Conservation (phyloP, 2,888 invertebrate species). For the Eudasyphora cyanicolor region DNA sequence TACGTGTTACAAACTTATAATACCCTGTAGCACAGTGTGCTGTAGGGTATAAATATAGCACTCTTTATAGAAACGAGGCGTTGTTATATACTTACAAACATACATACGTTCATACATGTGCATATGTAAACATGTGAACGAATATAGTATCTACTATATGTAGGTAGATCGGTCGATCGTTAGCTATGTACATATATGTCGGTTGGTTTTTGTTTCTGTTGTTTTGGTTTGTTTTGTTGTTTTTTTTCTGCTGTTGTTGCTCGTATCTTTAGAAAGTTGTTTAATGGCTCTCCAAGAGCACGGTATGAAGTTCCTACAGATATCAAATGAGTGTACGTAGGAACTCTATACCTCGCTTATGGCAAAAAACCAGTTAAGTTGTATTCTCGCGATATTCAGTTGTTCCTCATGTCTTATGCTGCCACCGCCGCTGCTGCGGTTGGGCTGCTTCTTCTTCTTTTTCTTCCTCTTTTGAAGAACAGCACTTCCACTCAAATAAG, state of each 20-base stretch:
- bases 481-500: constrained; percentile 12
- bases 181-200: constrained; percentile 17
- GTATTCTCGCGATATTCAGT: constrained; percentile 44
- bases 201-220: constrained; percentile 22
- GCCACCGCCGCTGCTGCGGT: not conserved
- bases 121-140: constrained; percentile 3
- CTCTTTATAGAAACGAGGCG: no score
- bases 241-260: constrained; percentile 16
- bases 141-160: no score
- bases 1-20: no score
- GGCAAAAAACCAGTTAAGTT: constrained; percentile 81
- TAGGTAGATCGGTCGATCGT: not conserved
- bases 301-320: constrained; percentile 99
- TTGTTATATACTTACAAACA: no score
- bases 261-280: constrained; percentile 73
- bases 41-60: no score
- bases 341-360: constrained; percentile 99
- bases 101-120: not conserved
- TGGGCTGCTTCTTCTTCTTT: not conserved
- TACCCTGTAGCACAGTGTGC: no score
- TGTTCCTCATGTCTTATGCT: constrained; percentile 12
- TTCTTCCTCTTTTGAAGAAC: not conserved
- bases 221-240: constrained; percentile 8
- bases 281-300: constrained; percentile 95
- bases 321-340: constrained; percentile 87